Percentiles rank a stretch among this genome's conserved stretches.
These are phyloP conservation scores for Cheilinus undulatus DNA, from an alignment of 2,113 vertebrate genomes.

Conservation along the genomic window DNA sequence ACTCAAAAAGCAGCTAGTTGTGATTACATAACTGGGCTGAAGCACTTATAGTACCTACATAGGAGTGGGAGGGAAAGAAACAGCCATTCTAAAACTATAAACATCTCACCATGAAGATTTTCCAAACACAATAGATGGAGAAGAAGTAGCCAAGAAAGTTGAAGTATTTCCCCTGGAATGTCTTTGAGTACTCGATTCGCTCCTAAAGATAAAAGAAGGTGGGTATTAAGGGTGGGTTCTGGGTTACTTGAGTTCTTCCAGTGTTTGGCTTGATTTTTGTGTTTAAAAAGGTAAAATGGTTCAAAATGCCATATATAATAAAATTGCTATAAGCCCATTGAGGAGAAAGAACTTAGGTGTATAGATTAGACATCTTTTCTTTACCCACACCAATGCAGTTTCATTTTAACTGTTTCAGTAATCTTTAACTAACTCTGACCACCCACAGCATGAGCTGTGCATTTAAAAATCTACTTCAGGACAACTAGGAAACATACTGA, in stretches of 20 bases:
- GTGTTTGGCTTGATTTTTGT: no score
- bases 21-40: constrained; percentile 3
- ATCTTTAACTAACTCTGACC: background rate
- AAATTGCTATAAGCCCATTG: no score
- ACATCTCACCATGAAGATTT: constrained; percentile 96
- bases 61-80: background rate
- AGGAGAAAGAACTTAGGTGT: background rate
- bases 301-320: no score
- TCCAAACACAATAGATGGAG: constrained; percentile 99
- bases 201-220: constrained; percentile 84
- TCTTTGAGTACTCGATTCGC: constrained; percentile 98
- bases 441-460: background rate
- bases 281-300: no score
- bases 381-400: background rate
- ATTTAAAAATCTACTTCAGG: background rate
- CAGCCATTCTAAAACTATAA: constrained; percentile 12
- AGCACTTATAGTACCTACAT: no score
- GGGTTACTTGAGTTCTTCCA: no score
- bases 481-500: no score
- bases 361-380: background rate
- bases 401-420: background rate
- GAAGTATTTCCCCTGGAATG: constrained; percentile 98
- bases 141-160: constrained; percentile 99
- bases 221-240: background rate
- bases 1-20: no score